Evolutionary conservation across 2,888 invertebrate genomes (phyloP).

Genomic region (Drosophila subsilvestris): DNA sequence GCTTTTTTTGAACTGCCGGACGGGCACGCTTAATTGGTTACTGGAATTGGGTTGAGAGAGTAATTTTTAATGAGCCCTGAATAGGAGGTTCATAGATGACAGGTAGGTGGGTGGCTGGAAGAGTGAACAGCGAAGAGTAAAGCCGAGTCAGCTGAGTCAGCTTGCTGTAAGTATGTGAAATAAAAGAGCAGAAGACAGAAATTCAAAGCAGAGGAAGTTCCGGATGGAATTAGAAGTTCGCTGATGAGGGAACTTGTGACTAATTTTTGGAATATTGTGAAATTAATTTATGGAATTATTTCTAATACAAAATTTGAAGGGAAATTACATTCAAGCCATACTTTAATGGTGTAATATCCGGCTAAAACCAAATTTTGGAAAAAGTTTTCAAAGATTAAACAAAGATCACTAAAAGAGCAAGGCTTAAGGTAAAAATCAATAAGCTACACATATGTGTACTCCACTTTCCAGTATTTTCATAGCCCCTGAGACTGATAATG

Average conservation of each 20-base stretch:
- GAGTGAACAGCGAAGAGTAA: neutral
- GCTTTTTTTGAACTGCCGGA: slow-evolving; percentile 35
- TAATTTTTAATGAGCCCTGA: slow-evolving; percentile 62
- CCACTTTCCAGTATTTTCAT: no score
- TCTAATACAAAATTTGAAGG: neutral
- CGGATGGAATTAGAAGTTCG: slow-evolving; percentile 1
- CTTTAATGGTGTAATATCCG: neutral
- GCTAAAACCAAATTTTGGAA: neutral
- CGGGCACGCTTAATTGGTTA: slow-evolving; percentile 66
- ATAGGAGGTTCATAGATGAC: slow-evolving; percentile 17
- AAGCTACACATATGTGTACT: no score
- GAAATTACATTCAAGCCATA: neutral
- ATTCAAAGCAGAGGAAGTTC: slow-evolving; percentile 1
- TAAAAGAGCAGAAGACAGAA: slow-evolving; percentile 1
- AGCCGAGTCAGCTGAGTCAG: slow-evolving; percentile 18
- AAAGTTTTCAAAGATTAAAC: neutral
- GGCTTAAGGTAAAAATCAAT: no score
- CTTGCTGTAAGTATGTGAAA: slow-evolving; percentile 1
- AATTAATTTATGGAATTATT: slow-evolving; percentile 5
- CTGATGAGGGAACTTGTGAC: slow-evolving; percentile 8
- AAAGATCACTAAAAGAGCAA: no score
- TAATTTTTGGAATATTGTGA: slow-evolving; percentile 10
- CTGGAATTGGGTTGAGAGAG: slow-evolving; percentile 64
- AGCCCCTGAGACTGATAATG: no score
- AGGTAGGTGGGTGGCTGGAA: neutral